Percentiles rank a stretch among this genome's conserved stretches.
Evolutionary conservation across 2,113 vertebrate genomes (phyloP).

Genomic region (Toxotes jaculatrix): DNA sequence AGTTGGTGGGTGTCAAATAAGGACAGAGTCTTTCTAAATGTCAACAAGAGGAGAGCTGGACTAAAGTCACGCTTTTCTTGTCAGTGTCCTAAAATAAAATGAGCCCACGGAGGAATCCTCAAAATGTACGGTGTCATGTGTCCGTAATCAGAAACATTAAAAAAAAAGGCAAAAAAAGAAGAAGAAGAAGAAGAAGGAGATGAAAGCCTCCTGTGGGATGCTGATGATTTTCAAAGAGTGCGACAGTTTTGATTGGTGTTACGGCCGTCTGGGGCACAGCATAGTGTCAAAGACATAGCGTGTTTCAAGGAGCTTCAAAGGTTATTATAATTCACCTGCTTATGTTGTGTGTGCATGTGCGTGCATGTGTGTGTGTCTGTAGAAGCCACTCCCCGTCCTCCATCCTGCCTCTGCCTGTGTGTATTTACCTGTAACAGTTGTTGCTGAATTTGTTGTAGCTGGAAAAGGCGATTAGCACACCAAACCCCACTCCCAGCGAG

Average conservation of each 20-base stretch:
- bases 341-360: constrained; percentile 14
- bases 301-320: constrained; percentile 77
- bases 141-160: constrained; percentile 38
- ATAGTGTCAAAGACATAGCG: constrained; percentile 63
- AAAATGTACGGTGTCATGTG: constrained; percentile 9
- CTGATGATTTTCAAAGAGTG: constrained; percentile 68
- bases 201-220: constrained; percentile 43
- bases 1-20: not conserved
- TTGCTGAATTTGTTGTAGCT: constrained; percentile 93
- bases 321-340: constrained; percentile 73
- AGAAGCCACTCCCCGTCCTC: constrained; percentile 15
- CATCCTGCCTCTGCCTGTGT: constrained; percentile 7
- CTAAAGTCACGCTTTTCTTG: not conserved
- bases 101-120: constrained; percentile 17
- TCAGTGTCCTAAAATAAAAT: not conserved
- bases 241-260: constrained; percentile 56
- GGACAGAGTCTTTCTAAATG: not conserved
- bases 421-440: constrained; percentile 89
- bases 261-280: constrained; percentile 50
- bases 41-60: not conserved
- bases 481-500: constrained; percentile 90
- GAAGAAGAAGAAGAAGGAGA: not conserved
- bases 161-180: constrained; percentile 5
- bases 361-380: constrained; percentile 25
- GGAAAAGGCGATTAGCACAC: constrained; percentile 91